Evolutionary conservation across 2,113 vertebrate genomes (phyloP).

Genomic region (Toxotes chatareus): DNA sequence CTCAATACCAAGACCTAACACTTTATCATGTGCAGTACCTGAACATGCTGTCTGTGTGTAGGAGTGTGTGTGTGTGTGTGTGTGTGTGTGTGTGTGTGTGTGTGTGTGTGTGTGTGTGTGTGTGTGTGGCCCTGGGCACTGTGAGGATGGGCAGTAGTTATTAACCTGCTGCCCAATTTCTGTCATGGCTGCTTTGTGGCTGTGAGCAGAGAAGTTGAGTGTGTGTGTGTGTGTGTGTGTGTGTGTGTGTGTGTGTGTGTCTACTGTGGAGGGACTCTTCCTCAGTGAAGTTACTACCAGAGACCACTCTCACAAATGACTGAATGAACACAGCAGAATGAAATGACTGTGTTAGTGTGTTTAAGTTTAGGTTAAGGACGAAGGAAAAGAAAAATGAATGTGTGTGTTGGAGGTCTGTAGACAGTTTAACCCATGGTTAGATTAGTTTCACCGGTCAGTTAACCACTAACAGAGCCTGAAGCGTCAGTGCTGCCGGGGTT

Average conservation of each 20-base stretch:
- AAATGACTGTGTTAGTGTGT: constrained; percentile 8
- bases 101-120: constrained; percentile 55
- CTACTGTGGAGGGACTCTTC: constrained; percentile 25
- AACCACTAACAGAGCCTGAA: too few species aligned
- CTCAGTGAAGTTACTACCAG: constrained; percentile 62
- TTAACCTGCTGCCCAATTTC: constrained; percentile 80
- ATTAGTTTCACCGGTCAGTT: too few species aligned
- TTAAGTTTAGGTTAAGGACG: background rate
- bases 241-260: constrained; percentile 31
- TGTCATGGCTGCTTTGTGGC: constrained; percentile 77
- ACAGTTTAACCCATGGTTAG: too few species aligned
- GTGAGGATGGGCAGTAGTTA: constrained; percentile 77
- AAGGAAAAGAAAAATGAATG: too few species aligned
- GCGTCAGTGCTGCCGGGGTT: too few species aligned
- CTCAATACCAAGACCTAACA: constrained; percentile 74
- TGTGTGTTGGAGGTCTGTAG: too few species aligned
- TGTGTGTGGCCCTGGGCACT: constrained; percentile 63
- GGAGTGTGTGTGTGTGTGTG: constrained; percentile 41
- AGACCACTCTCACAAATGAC: constrained; percentile 45
- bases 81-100: constrained; percentile 57
- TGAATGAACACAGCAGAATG: constrained; percentile 43
- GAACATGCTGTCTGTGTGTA: constrained; percentile 50
- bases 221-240: constrained; percentile 46
- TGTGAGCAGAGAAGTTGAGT: constrained; percentile 56
- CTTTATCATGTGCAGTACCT: constrained; percentile 75